Conservation (phyloP, 2,888 invertebrate genomes). For the Melanargia galathea region DNA sequence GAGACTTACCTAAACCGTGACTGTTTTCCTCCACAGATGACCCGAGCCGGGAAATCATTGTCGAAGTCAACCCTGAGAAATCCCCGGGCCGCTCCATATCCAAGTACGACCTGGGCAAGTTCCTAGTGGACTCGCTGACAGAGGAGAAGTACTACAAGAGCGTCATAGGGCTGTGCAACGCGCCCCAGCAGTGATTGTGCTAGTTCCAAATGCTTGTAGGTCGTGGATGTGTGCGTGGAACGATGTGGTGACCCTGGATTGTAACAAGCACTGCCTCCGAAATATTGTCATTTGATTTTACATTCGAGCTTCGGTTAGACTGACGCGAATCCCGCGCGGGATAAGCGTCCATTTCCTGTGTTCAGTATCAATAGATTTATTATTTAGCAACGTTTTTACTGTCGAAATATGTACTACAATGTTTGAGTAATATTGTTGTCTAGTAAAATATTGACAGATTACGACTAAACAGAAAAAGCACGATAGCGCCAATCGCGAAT, state of each 20-base stretch:
- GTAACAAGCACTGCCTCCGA: too few relatives aligned
- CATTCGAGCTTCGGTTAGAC: background rate
- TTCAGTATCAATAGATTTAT: too few relatives aligned
- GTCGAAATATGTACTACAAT: too few relatives aligned
- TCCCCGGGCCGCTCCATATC: conserved; percentile 87
- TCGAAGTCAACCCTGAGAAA: conserved; percentile 83
- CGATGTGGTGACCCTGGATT: background rate
- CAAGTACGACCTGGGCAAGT: conserved; percentile 89
- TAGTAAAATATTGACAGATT: too few relatives aligned
- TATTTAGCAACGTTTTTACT: too few relatives aligned
- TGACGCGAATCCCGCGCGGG: background rate
- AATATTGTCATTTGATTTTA: background rate
- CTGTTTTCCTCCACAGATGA: conserved; percentile 77
- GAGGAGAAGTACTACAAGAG: conserved; percentile 85
- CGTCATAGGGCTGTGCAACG: conserved; percentile 68
- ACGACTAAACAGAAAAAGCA: too few relatives aligned
- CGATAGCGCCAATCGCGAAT: too few relatives aligned
- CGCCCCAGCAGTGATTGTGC: conserved; percentile 48
- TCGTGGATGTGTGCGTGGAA: background rate
- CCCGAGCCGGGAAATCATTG: conserved; percentile 81
- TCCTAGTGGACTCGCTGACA: conserved; percentile 87
- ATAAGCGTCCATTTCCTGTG: too few relatives aligned
- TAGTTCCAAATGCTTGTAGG: background rate
- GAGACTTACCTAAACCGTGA: background rate
- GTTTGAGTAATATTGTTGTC: too few relatives aligned